Evolutionary conservation across 2,797 vertebrate genomes (phyloP), one percentile per base, ranked within the genome.

Genomic region (Glyptemys insculpta): DNA sequence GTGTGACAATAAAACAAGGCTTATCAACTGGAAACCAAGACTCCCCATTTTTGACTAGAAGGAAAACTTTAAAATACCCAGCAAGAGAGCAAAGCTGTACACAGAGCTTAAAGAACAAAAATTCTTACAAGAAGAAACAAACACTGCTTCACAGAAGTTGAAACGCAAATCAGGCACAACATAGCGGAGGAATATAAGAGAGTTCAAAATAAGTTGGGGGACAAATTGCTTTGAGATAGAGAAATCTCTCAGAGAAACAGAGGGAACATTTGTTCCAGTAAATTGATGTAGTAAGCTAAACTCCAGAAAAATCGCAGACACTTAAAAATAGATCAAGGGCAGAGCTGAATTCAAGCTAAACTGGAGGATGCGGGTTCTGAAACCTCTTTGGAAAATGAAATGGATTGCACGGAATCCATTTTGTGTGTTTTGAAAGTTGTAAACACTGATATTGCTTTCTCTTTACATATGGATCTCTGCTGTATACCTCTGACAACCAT

Each of bases 201-300:
- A 93, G 82, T 93, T 89, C 81, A 95, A 91, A 95, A 93, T 84
- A 97, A 97, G 93, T 92, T 0, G 29, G 72, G 85, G 93, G 80
- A 94, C 79, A 96, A 96, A 97, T 96, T 96, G 88, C 94, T 97
- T 94, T 93, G 92, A 92, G 92, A 50, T 94, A 86, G 47, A 88
- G 90, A 96, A 97, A 89, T 90, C 90, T 96, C 96, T 84, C 44
- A 94, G 88, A 79, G 79, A 91, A 95, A 91, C 53, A 96, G 87
- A 95, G 93, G 49, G 81, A 89, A 85, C 56, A 72, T 97, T 97
- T 96, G 79, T 96, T 97, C 59, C 44, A 94, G 79, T 88, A 97
- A 97, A 96, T 90, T 94, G 95, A 95, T 84, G 85, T 81, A 87
- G 85, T 54, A 92, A 95, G 76, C 21, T 84, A 87, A 94, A 88